phyloP scores from a whole-genome alignment of 2,797 vertebrate genomes.

The Mormyrops boulengeri region DNA sequence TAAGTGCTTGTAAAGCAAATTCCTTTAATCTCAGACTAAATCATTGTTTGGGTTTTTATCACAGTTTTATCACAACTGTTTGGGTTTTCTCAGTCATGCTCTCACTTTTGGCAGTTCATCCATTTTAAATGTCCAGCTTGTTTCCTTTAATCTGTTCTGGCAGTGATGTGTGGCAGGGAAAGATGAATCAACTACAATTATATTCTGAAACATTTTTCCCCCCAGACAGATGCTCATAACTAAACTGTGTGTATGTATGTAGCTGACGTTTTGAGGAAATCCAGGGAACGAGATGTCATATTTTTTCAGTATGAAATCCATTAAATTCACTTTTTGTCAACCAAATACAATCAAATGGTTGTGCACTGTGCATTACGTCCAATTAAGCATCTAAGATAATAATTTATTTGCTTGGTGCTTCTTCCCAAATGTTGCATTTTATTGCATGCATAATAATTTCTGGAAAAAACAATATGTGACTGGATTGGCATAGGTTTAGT shows the following conservation, averaged over 20 bases:
- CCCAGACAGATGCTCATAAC: background rate
- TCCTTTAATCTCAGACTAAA: background rate
- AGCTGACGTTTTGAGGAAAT: constrained; percentile 1
- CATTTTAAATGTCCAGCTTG: background rate
- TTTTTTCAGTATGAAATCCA: background rate
- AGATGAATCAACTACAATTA: constrained; percentile 1
- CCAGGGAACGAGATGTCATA: background rate
- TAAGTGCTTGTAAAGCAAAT: background rate
- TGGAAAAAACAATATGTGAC: background rate
- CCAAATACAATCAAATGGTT: background rate
- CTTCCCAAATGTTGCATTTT: background rate
- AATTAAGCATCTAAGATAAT: background rate
- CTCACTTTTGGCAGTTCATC: background rate
- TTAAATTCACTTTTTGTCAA: background rate
- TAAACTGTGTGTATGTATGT: background rate
- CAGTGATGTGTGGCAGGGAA: background rate
- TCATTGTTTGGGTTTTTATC: background rate
- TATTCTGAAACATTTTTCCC: background rate
- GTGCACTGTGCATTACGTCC: background rate
- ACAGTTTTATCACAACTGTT: constrained; percentile 8
- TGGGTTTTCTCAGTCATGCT: background rate
- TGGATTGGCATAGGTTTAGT: background rate
- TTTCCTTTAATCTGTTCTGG: constrained; percentile 3
- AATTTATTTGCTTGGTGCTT: background rate
- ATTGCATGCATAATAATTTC: background rate